phyloP scores from a whole-genome alignment of 2,888 invertebrate species.

The Ceratothoa steindachneri region DNA sequence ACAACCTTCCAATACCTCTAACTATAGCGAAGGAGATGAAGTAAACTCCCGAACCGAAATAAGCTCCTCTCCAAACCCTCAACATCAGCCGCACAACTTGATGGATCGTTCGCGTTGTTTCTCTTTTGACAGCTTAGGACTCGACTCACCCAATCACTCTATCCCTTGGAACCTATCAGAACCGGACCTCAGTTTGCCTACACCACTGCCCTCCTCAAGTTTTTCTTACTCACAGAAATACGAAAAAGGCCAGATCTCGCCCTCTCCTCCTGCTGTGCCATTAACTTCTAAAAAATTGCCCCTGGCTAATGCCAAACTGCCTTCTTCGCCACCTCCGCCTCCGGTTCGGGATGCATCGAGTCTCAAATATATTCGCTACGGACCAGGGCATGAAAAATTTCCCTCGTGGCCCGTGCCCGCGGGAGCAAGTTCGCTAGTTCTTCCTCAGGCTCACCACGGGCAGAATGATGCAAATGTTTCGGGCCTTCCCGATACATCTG shows the following conservation, averaged over 20 bases:
- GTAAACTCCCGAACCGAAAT: constrained; percentile 31
- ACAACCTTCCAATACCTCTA: constrained; percentile 42
- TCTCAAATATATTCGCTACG: constrained; percentile 64
- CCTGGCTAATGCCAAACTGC: constrained; percentile 52
- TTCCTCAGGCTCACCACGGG: constrained; percentile 51
- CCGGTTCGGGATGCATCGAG: constrained; percentile 66
- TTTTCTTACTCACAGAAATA: background rate
- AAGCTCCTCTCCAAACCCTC: constrained; percentile 14
- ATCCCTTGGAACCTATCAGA: constrained; percentile 43
- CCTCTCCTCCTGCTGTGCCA: background rate
- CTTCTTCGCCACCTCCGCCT: constrained; percentile 52
- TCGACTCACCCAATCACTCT: constrained; percentile 25
- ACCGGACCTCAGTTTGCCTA: constrained; percentile 37
- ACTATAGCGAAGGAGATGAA: constrained; percentile 43
- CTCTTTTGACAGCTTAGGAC: constrained; percentile 40
- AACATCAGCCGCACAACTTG: constrained; percentile 35
- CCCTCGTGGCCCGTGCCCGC: constrained; percentile 70
- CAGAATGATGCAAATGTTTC: constrained; percentile 29
- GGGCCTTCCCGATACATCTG: constrained; percentile 29
- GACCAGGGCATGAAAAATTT: constrained; percentile 69
- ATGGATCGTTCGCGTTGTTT: constrained; percentile 42
- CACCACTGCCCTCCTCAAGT: constrained; percentile 29
- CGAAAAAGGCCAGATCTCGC: constrained; percentile 11
- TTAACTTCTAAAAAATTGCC: background rate
- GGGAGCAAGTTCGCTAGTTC: constrained; percentile 55